These are phyloP conservation scores for Tenualosa ilisha DNA, from an alignment of 2,797 vertebrate species.

Conservation along the genomic window DNA sequence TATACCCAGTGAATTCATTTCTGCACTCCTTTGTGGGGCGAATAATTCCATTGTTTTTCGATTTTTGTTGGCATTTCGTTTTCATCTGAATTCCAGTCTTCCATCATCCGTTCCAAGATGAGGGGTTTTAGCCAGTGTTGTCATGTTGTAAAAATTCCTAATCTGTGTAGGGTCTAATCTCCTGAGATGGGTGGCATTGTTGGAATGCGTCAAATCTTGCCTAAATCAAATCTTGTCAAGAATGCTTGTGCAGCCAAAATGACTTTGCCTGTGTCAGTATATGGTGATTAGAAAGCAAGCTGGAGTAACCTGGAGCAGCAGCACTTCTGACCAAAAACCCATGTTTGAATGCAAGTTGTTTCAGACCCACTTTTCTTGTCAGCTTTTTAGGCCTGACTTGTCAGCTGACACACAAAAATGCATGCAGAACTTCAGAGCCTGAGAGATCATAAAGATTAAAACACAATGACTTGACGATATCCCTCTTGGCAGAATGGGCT, in stretches of 20 bases:
- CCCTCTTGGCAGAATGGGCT: slow-evolving; percentile 40
- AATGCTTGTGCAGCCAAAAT: neutral
- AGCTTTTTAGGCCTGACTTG: slow-evolving; percentile 9
- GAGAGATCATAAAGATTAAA: slow-evolving; percentile 35
- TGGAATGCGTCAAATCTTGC: neutral
- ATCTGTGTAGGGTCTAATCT: neutral
- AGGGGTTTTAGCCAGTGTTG: no score
- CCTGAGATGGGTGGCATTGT: neutral
- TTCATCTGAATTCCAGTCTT: neutral
- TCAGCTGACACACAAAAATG: slow-evolving; percentile 16
- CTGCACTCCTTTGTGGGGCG: neutral
- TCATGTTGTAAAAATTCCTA: neutral
- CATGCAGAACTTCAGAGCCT: neutral
- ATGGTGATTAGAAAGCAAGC: neutral
- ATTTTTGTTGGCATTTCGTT: neutral
- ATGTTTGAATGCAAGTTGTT: neutral
- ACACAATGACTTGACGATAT: slow-evolving; percentile 47
- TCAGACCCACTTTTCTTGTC: neutral
- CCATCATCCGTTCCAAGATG: neutral
- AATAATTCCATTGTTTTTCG: neutral
- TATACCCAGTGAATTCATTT: neutral
- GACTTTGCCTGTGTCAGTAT: neutral
- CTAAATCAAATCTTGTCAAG: neutral
- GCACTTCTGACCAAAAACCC: neutral
- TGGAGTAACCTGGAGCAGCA: neutral